Percentiles rank a stretch among this genome's conserved stretches.
These are phyloP conservation scores for Cryptus viduatorius DNA, from an alignment of 2,888 invertebrate genomes.

Conservation along the genomic window DNA sequence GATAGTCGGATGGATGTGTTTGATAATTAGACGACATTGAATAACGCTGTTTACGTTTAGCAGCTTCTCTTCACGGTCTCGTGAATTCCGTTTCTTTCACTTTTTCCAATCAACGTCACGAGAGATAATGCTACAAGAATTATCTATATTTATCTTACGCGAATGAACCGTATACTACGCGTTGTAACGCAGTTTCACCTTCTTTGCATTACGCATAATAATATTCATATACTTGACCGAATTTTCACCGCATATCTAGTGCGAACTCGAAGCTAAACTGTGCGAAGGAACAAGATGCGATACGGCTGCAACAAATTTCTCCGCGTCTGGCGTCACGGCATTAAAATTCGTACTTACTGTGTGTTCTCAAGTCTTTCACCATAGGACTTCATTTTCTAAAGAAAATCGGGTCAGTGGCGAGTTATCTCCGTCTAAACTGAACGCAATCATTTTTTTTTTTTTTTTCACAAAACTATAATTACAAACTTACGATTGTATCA, in stretches of 20 bases:
- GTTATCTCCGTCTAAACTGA: neutral
- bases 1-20: constrained; percentile 6
- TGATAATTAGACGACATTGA: constrained; percentile 53
- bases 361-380: constrained; percentile 15
- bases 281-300: constrained; percentile 22
- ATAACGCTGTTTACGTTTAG: constrained; percentile 51
- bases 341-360: neutral
- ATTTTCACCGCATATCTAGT: constrained; percentile 51
- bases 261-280: constrained; percentile 13
- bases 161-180: neutral
- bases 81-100: constrained; percentile 38
- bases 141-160: constrained; percentile 3
- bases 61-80: constrained; percentile 25
- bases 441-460: constrained; percentile 1
- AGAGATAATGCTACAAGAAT: neutral
- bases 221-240: constrained; percentile 47
- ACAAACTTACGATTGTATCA: neutral
- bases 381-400: constrained; percentile 21
- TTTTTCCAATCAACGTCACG: constrained; percentile 8
- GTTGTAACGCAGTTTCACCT: constrained; percentile 41
- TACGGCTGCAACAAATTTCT: constrained; percentile 47
- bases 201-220: constrained; percentile 24
- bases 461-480: neutral
- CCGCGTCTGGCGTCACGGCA: constrained; percentile 9
- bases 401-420: constrained; percentile 40